These are phyloP conservation scores for Phaedon cochleariae DNA, from an alignment of 2,888 invertebrate species.

Conservation along the genomic window DNA sequence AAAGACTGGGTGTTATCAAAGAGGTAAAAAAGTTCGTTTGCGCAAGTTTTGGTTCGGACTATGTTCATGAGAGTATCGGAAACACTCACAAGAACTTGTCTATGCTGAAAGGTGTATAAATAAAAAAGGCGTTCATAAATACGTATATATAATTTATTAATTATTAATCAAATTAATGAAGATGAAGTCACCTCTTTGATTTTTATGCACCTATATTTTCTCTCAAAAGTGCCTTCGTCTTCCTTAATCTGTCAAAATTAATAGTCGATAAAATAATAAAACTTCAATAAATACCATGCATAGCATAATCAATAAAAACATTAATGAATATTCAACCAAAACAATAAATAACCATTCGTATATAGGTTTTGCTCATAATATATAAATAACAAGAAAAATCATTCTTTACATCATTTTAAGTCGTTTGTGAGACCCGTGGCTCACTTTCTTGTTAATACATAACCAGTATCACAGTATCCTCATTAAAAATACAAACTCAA, in stretches of 20 bases:
- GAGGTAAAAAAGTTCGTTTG: too few species aligned
- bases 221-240: slow-evolving; percentile 36
- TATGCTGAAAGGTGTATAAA: too few species aligned
- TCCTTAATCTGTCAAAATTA: slow-evolving; percentile 18
- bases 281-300: slow-evolving; percentile 31
- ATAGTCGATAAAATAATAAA: slow-evolving; percentile 35
- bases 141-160: slow-evolving; percentile 10
- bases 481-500: slow-evolving; percentile 32
- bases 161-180: slow-evolving; percentile 18
- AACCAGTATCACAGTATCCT: slow-evolving; percentile 54
- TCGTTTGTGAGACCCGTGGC: slow-evolving; percentile 36
- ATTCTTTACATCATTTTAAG: slow-evolving; percentile 25
- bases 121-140: neutral
- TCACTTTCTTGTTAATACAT: slow-evolving; percentile 34
- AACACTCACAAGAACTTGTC: too few species aligned
- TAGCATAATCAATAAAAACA: slow-evolving; percentile 40
- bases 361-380: slow-evolving; percentile 35
- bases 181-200: slow-evolving; percentile 10
- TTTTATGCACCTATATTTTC: slow-evolving; percentile 52
- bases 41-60: too few species aligned
- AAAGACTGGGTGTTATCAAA: too few species aligned
- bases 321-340: slow-evolving; percentile 39
- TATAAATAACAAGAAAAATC: slow-evolving; percentile 23
- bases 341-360: slow-evolving; percentile 38
- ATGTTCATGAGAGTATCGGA: too few species aligned